Base-by-base conservation (phyloP, 2,113 vertebrate genomes). In the Sander lucioperca region DNA sequence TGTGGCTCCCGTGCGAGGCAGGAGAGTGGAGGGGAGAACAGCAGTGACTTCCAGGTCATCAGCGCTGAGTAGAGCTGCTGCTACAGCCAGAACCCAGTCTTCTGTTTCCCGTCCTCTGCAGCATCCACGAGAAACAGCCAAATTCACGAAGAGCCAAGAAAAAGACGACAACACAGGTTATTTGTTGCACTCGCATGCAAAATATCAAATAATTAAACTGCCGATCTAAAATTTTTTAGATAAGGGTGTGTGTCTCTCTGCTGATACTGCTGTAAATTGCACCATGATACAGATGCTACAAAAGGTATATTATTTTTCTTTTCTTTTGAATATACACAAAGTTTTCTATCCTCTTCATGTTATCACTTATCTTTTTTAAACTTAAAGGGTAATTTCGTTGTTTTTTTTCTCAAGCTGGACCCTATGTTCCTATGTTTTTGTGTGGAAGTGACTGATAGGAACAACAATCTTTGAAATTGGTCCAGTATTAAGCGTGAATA, bases 151-250 rank as follows among this genome's bases (percentile, higher is more conserved):
- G 63, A 85, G 21, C 64, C 62, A 66, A 21, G 61, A 66, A n/a
- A 79, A 80, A 77, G 51, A 69, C 0, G 47, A 54, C 15, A 0
- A 27, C 48, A n/a, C 83, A 90, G 89, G 91, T 92, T 36, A 51
- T 3, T 50, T 36, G 1, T 19, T 39, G 13, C 62, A 51, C 50
- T 27, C 56, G 45, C n/a, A 63, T 61, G 57, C 30, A 47, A 15
- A 54, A 47, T 6, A n/a, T 13, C 0, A 6, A 48, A 14, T 61
- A 12, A 61, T 58, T 30, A 16, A 30, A 67, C 19, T 25, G 21
- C 25, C 39, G 0, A 61, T 54, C 33, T 33, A 33, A 33, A 33
- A 0, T 19, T 25, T 64, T 25, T 16, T 2, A 33, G 0, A 12
- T 11, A 4, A 16, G 23, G 15, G 0, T 58, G 2, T 74, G 53